Percentiles rank a stretch among this genome's conserved stretches.
Evolutionary conservation across 35 echinoderm and acorn worm genomes (phyloP).

Genomic region (Hemicentrotus pulcherrimus): DNA sequence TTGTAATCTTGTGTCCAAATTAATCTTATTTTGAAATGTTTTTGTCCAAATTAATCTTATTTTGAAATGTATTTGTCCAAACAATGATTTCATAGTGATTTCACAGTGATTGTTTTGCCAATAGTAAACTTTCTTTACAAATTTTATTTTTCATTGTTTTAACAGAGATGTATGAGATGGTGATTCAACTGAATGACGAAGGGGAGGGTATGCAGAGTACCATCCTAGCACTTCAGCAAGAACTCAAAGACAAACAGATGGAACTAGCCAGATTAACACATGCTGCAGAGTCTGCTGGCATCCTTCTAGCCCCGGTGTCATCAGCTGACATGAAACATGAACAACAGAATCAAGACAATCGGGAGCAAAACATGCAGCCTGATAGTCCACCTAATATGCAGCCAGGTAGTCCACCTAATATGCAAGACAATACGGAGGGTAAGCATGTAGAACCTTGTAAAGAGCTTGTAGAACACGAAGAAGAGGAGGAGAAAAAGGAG

Average conservation of each 20-base stretch:
- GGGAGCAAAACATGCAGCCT: conserved; percentile 7
- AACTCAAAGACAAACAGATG: conserved; percentile 82
- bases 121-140: not conserved
- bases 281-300: not conserved
- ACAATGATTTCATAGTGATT: too few relatives aligned
- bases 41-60: too few relatives aligned
- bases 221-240: conserved; percentile 91
- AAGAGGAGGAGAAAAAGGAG: not conserved
- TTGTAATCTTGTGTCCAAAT: too few relatives aligned
- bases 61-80: too few relatives aligned
- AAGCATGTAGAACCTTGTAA: conserved; percentile 8
- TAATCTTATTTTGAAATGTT: too few relatives aligned
- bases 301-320: not conserved
- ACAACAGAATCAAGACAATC: not conserved
- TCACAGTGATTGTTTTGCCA: not conserved
- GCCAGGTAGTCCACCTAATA: not conserved
- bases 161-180: conserved; percentile 96
- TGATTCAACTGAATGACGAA: conserved; percentile 94
- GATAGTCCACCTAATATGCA: not conserved
- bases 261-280: conserved; percentile 50
- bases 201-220: conserved; percentile 98
- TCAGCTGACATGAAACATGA: not conserved
- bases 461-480: not conserved
- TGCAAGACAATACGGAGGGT: not conserved
- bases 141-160: not conserved